phyloP scores from a whole-genome alignment of 2,113 vertebrate genomes.

The Polyodon spathula region DNA sequence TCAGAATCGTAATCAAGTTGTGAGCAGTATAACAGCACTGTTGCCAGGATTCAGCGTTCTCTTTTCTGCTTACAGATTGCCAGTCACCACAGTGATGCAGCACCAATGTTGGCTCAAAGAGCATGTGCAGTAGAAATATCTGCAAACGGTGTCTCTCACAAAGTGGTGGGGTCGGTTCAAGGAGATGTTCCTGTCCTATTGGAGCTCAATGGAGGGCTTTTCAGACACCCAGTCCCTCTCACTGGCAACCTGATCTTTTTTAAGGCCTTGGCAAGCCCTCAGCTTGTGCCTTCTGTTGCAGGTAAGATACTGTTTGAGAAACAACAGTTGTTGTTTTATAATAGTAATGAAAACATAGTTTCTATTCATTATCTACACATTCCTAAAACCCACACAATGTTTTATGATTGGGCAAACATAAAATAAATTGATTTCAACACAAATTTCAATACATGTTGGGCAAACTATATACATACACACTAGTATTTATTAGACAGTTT shows the following conservation, averaged over 20 bases:
- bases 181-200: constrained; percentile 62
- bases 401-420: too few species aligned
- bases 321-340: too few species aligned
- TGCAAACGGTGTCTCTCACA: constrained; percentile 41
- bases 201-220: constrained; percentile 60
- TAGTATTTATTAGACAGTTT: too few species aligned
- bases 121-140: constrained; percentile 42
- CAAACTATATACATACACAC: too few species aligned
- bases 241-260: constrained; percentile 68
- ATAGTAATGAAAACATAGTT: too few species aligned
- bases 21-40: neutral
- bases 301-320: too few species aligned
- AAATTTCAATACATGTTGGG: too few species aligned
- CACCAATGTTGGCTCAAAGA: neutral
- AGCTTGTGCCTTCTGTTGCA: constrained; percentile 48
- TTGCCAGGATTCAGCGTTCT: too few species aligned
- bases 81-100: constrained; percentile 28
- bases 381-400: too few species aligned
- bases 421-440: too few species aligned
- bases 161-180: constrained; percentile 58
- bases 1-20: neutral
- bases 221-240: constrained; percentile 67
- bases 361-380: too few species aligned
- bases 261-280: constrained; percentile 46
- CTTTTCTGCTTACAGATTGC: constrained; percentile 34